A percentile compares a stretch with the other conserved stretches of the same genome.
Conservation (phyloP, 2,888 invertebrate genomes). For the Acanthacorydalis orientalis region DNA sequence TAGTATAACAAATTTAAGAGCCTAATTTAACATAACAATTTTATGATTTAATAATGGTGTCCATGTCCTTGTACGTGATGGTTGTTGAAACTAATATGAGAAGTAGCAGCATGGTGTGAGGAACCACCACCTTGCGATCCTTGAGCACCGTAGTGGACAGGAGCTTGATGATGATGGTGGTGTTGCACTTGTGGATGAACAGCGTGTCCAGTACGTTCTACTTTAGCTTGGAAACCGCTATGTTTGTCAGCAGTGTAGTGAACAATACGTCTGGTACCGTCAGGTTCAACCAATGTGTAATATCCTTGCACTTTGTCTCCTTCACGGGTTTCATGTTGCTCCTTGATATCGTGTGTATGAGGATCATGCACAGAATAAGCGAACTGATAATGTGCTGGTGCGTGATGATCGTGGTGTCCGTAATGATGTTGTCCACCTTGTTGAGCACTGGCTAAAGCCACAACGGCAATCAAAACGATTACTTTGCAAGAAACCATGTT, state of each 20-base stretch:
- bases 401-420: constrained; percentile 6
- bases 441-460: not conserved
- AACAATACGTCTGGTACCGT: constrained; percentile 24
- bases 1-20: no score
- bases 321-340: constrained; percentile 33
- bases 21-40: no score
- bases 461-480: not conserved
- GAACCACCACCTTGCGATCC: not conserved
- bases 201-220: constrained; percentile 16
- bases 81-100: not conserved
- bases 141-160: not conserved
- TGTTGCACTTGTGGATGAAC: not conserved
- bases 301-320: constrained; percentile 33
- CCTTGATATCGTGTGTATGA: constrained; percentile 33
- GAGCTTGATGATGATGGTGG: constrained; percentile 7
- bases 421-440: not conserved
- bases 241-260: constrained; percentile 24
- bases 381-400: constrained; percentile 29
- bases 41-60: not conserved
- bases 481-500: not conserved
- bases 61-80: not conserved
- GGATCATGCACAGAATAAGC: constrained; percentile 34
- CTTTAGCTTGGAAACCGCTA: constrained; percentile 24
- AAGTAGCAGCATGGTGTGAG: not conserved
- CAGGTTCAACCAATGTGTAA: constrained; percentile 24